Evolutionary conservation across 2,113 vertebrate species (phyloP).

Genomic region (Meriones unguiculatus): DNA sequence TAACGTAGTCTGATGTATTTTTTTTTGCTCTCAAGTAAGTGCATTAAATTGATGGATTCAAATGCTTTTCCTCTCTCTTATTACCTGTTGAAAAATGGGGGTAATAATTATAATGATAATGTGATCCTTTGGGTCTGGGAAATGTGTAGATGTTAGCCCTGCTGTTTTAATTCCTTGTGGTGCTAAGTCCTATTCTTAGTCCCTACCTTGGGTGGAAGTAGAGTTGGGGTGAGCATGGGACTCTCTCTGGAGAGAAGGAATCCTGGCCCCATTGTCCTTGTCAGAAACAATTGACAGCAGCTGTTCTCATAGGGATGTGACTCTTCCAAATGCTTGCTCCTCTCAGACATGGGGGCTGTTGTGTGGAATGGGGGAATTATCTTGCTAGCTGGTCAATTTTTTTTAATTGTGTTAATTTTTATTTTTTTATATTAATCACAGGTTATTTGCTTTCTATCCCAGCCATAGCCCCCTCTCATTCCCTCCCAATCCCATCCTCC

Average conservation of each 20-base stretch:
- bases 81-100: background rate
- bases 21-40: background rate
- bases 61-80: background rate
- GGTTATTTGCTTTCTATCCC: no score
- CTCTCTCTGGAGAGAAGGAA: background rate
- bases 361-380: background rate
- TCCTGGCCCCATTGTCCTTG: background rate
- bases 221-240: rapidly evolving
- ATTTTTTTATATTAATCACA: no score
- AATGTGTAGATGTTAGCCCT: background rate
- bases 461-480: no score
- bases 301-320: background rate
- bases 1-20: background rate
- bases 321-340: background rate
- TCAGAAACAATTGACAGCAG: background rate
- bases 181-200: background rate
- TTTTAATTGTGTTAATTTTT: no score
- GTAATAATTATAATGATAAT: background rate
- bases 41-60: background rate
- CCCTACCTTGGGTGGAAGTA: background rate
- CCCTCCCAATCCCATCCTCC: no score
- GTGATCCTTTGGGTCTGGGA: background rate
- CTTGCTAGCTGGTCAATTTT: background rate
- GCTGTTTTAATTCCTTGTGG: background rate
- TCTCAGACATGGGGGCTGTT: background rate